Conservation (phyloP, 2,888 invertebrate genomes). For the Dasypogon diadema region DNA sequence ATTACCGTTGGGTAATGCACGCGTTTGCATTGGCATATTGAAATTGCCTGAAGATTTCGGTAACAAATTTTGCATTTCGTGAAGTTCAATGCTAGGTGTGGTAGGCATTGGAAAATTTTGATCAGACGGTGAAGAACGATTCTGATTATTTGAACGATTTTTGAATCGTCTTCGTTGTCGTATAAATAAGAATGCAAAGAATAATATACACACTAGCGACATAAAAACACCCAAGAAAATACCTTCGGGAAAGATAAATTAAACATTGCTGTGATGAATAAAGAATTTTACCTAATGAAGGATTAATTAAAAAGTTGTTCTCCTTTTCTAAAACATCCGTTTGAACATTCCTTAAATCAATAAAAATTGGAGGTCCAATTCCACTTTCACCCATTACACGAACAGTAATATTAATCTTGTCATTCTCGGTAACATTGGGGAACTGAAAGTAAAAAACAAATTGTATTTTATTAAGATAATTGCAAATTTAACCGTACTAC, state of each 20-base stretch:
- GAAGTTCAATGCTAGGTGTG: conserved; percentile 64
- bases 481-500: too few relatives aligned
- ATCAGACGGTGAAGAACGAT: conserved; percentile 62
- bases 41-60: conserved; percentile 58
- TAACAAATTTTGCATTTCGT: conserved; percentile 69
- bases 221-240: conserved; percentile 65
- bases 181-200: conserved; percentile 64
- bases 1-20: conserved; percentile 62
- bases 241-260: conserved; percentile 54
- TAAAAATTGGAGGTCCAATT: conserved; percentile 66
- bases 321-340: conserved; percentile 58
- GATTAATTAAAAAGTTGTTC: conserved; percentile 59
- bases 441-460: conserved; percentile 60
- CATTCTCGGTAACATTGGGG: conserved; percentile 66
- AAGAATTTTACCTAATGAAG: conserved; percentile 58
- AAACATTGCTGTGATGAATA: background rate
- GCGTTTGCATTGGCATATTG: conserved; percentile 8
- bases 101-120: conserved; percentile 54
- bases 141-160: conserved; percentile 61
- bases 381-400: conserved; percentile 67
- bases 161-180: conserved; percentile 65
- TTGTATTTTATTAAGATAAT: too few relatives aligned
- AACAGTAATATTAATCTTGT: conserved; percentile 67
- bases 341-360: conserved; percentile 62
- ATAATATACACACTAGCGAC: conserved; percentile 63